Conservation (phyloP, 1,140 invertebrate genomes). For the Caenorhabditis tropicalis region DNA sequence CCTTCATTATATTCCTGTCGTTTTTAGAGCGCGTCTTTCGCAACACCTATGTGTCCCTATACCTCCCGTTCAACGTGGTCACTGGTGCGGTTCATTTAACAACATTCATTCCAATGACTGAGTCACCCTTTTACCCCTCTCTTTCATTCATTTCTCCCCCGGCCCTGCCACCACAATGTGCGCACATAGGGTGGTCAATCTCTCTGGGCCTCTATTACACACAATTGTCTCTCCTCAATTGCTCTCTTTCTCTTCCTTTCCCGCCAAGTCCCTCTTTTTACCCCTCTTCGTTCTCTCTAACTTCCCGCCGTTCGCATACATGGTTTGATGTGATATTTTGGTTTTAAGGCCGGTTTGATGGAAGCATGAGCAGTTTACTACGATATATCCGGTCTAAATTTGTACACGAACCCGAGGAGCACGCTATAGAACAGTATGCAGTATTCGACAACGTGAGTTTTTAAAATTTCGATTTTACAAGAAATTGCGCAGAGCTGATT, state of each 20-base stretch:
- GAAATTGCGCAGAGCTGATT: no score
- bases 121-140: not conserved
- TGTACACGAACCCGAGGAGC: not conserved
- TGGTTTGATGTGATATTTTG: not conserved
- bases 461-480: no score
- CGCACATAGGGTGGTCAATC: not conserved
- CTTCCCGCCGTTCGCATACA: not conserved
- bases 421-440: conserved; percentile 13
- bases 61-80: not conserved
- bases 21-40: not conserved
- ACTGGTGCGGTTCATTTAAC: conserved; percentile 17
- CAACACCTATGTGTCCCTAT: not conserved
- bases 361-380: not conserved
- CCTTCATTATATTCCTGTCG: no score
- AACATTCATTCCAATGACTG: conserved; percentile 26
- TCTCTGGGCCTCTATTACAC: not conserved
- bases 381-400: conserved; percentile 19
- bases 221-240: not conserved
- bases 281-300: not conserved
- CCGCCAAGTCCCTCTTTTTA: not conserved
- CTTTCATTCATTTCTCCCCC: not conserved
- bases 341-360: not conserved
- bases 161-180: not conserved
- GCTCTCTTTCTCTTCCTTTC: not conserved
- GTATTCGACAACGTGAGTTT: not conserved